Percentiles rank a stretch among this genome's conserved stretches.
phyloP scores from a whole-genome alignment of 2,113 vertebrate species.

The Cephalopholis sonnerati region DNA sequence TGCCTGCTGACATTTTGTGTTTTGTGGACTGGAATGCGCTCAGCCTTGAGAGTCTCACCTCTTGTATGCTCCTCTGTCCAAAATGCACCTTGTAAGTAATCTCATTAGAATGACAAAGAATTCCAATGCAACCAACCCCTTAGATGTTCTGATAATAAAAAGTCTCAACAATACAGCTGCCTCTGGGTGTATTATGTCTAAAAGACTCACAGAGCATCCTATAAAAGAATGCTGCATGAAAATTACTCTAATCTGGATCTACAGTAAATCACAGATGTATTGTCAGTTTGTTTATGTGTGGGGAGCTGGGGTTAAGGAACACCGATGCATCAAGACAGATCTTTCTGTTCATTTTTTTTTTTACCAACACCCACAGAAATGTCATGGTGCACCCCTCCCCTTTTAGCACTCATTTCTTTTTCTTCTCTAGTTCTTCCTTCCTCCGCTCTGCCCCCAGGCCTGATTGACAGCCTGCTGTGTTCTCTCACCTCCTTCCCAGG shows the following conservation, averaged over 20 bases:
- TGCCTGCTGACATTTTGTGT: conserved; percentile 22
- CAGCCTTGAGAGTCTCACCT: not conserved
- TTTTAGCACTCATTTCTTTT: not conserved
- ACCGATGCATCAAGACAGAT: not conserved
- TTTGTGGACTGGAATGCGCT: conserved; percentile 3
- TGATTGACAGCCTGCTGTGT: conserved; percentile 69
- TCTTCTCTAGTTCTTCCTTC: not conserved
- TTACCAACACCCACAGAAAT: conserved; percentile 29
- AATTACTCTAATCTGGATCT: not conserved
- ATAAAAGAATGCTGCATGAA: not conserved
- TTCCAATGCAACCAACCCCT: not conserved
- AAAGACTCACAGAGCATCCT: not conserved
- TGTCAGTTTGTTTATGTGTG: not conserved
- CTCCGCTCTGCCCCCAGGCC: conserved; percentile 12
- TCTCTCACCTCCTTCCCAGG: conserved; percentile 58
- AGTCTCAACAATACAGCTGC: not conserved
- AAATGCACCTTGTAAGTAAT: no score
- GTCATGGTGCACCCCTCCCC: not conserved
- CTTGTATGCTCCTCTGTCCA: not conserved
- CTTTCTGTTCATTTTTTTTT: not conserved
- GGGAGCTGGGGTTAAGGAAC: not conserved
- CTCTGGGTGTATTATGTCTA: not conserved
- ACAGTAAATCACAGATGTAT: not conserved
- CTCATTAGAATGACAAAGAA: not conserved
- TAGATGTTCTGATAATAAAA: not conserved